Evolutionary conservation across 2,888 invertebrate species (phyloP).

Genomic region (Eupithecia dodoneata): DNA sequence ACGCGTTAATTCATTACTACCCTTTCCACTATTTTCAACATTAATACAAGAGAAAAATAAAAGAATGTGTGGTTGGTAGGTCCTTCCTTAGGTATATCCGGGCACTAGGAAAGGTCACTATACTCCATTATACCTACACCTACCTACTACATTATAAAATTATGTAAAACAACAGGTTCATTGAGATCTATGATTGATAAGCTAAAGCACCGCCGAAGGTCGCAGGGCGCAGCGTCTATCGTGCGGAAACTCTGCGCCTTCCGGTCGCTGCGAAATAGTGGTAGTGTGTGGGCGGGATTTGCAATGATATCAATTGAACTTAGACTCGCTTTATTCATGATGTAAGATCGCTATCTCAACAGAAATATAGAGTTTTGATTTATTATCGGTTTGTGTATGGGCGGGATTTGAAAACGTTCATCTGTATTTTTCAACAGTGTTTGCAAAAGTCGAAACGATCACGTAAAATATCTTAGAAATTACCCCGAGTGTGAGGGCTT

Average conservation of each 20-base stretch:
- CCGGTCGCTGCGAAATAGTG: constrained; percentile 5
- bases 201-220: background rate
- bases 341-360: background rate
- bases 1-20: no score
- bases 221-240: background rate
- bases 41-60: no score
- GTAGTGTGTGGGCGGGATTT: background rate
- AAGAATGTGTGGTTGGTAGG: background rate
- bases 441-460: no score
- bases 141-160: background rate
- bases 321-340: background rate
- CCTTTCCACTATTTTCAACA: no score
- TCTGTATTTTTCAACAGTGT: no score
- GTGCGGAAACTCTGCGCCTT: background rate
- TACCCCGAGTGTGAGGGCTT: no score
- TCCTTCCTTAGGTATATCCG: background rate
- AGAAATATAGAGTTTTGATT: background rate
- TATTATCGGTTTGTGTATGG: background rate
- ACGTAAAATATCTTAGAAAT: no score
- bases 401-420: no score
- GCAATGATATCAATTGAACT: background rate
- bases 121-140: background rate
- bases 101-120: background rate
- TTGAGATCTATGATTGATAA: background rate
- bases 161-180: constrained; percentile 5